A percentile compares a stretch with the other conserved stretches of the same genome.
phyloP scores from a whole-genome alignment of 2,113 vertebrate species.

The Anoplopoma fimbria region DNA sequence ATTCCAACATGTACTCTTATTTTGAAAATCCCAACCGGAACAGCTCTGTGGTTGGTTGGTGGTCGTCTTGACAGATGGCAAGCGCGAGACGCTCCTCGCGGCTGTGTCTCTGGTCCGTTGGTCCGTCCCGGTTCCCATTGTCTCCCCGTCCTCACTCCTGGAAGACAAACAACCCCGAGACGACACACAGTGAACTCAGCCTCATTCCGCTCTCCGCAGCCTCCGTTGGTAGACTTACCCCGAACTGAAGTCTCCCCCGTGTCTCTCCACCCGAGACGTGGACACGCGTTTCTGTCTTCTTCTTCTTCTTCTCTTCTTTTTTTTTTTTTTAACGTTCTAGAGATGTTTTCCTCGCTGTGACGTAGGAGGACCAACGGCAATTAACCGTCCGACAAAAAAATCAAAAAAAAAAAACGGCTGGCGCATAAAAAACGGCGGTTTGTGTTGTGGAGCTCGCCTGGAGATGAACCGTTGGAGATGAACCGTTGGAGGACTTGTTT shows the following conservation, averaged over 20 bases:
- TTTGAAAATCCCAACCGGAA: conserved; percentile 51
- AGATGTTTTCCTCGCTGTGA: not conserved
- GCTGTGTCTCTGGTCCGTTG: conserved; percentile 72
- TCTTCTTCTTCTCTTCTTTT: not conserved
- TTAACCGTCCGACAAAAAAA: too few relatives aligned
- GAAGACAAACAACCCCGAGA: conserved; percentile 55
- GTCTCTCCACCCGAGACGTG: conserved; percentile 31
- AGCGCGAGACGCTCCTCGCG: conserved; percentile 74
- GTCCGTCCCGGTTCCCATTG: conserved; percentile 76
- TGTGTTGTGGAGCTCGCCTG: conserved; percentile 49
- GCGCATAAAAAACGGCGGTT: conserved; percentile 25
- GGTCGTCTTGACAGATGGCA: conserved; percentile 82
- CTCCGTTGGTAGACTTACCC: conserved; percentile 38
- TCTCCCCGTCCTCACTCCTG: conserved; percentile 51
- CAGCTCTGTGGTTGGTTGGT: not conserved
- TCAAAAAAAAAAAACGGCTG: too few relatives aligned
- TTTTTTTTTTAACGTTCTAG: not conserved
- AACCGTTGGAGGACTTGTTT: conserved; percentile 53
- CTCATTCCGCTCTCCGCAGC: not conserved
- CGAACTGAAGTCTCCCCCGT: conserved; percentile 34
- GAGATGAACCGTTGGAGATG: conserved; percentile 1
- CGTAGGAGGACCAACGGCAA: conserved; percentile 28
- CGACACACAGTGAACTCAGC: conserved; percentile 37
- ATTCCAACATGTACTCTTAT: conserved; percentile 31
- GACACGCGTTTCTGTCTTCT: conserved; percentile 13